Evolutionary conservation across 2,888 invertebrate species (phyloP).

Genomic region (Tenodera sinensis): DNA sequence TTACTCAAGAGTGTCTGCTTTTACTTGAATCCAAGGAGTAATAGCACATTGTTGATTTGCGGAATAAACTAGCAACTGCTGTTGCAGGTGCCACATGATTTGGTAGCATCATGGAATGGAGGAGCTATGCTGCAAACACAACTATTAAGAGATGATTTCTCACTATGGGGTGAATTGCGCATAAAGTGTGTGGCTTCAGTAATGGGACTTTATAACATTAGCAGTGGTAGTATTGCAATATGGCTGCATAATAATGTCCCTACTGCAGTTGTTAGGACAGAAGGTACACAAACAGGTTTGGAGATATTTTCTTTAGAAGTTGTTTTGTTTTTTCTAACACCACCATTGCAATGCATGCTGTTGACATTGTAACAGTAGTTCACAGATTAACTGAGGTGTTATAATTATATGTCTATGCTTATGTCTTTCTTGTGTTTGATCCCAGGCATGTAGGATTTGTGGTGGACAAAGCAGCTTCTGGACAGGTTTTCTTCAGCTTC

Average conservation of each 20-base stretch:
- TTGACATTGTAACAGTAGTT: too few relatives aligned
- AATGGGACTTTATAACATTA: slow-evolving; percentile 16
- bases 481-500: too few relatives aligned
- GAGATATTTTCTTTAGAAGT: background rate
- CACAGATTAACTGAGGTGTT: too few relatives aligned
- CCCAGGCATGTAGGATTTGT: too few relatives aligned
- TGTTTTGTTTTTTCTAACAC: too few relatives aligned
- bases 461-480: too few relatives aligned
- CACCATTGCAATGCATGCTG: too few relatives aligned
- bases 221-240: slow-evolving; percentile 22
- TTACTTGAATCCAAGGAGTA: too few relatives aligned
- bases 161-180: slow-evolving; percentile 17
- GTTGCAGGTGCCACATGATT: slow-evolving; percentile 8
- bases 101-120: slow-evolving; percentile 6
- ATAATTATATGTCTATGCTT: too few relatives aligned
- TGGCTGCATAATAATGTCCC: slow-evolving; percentile 3
- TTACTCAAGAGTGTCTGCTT: too few relatives aligned
- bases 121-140: slow-evolving; percentile 17
- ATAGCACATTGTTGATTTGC: background rate
- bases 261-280: background rate
- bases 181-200: slow-evolving; percentile 24
- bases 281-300: background rate
- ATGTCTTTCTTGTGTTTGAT: too few relatives aligned
- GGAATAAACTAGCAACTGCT: background rate
- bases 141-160: slow-evolving; percentile 14